Percentiles rank a stretch among this genome's conserved stretches.
Evolutionary conservation across 2,113 vertebrate species (phyloP).

Genomic region (Formicarius rufipectus): DNA sequence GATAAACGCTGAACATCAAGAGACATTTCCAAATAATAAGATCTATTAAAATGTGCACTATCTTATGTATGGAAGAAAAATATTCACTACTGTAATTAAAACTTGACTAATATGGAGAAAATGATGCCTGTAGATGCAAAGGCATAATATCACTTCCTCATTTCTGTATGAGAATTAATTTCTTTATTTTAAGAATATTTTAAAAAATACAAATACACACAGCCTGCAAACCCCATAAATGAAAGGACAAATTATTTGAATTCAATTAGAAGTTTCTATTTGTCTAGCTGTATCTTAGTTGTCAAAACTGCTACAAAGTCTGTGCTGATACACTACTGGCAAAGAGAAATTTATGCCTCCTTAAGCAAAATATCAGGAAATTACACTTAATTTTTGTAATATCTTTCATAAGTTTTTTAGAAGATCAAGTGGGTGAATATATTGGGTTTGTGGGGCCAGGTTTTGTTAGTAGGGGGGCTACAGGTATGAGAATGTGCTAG

Average conservation of each 20-base stretch:
- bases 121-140: background rate
- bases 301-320: background rate
- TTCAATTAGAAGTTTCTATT: background rate
- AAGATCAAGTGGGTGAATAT: background rate
- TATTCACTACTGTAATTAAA: conserved; percentile 3
- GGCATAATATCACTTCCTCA: background rate
- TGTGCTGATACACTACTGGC: background rate
- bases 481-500: background rate
- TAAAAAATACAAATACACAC: background rate
- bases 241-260: background rate
- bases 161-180: background rate
- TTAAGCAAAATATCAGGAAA: background rate
- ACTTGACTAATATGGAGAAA: background rate
- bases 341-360: background rate
- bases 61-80: background rate
- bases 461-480: background rate
- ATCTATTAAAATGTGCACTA: background rate
- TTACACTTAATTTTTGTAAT: background rate
- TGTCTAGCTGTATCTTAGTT: background rate
- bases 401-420: background rate
- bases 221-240: background rate
- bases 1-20: background rate
- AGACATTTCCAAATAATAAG: background rate
- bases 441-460: background rate
- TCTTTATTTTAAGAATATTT: background rate